Base-by-base conservation (phyloP, 2,888 invertebrate genomes). In the Micropterix aruncella region DNA sequence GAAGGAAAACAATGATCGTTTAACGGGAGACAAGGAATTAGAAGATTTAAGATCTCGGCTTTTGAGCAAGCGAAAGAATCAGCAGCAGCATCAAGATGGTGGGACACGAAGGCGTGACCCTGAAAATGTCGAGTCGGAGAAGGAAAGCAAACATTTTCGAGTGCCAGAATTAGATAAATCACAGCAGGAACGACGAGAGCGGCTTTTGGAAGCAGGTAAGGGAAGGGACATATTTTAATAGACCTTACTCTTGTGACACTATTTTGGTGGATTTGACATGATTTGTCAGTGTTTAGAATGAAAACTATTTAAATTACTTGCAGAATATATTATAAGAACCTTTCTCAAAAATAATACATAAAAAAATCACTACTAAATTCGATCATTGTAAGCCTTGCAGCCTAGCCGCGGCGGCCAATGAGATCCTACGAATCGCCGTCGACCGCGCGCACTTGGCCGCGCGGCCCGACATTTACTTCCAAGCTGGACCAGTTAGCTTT, bases 31-130 rank as follows among this genome's bases (percentile, higher is more conserved):
- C 50, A 73, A 75, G 52, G 77, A 83, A 46, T 66, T 86, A 47
- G 83, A 86, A 57, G 87, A 88, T 62, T 67, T 88, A 56, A 72
- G 87, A 52, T 83, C 81, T 53, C 74, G 86, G 55, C 65, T 83
- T 50, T 59, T 83, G 16, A 82, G 79, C 57, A 83, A 83, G 61
- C 67, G 78, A 52, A 80, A 75, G 56, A 83, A 80, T 54, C 80
- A 80, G 46, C 70, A 74, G 45, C 74, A 74, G 45, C 73, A 57
- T 47, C 73, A 74, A 49, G 65, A 70, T 46, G 51, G 57, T 36
- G 63, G 41, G n/a, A 42, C 43, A 2, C 37, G 44, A 40, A 60
- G 48, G 63, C 58, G 53, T 51, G 62, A 63, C 45, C 61, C 66
- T 47, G 74, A 74, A 46, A 64, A 72, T 51, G 56, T 64, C 42